Base-by-base conservation (phyloP, 2,113 vertebrate genomes). In the Tetrax tetrax region DNA sequence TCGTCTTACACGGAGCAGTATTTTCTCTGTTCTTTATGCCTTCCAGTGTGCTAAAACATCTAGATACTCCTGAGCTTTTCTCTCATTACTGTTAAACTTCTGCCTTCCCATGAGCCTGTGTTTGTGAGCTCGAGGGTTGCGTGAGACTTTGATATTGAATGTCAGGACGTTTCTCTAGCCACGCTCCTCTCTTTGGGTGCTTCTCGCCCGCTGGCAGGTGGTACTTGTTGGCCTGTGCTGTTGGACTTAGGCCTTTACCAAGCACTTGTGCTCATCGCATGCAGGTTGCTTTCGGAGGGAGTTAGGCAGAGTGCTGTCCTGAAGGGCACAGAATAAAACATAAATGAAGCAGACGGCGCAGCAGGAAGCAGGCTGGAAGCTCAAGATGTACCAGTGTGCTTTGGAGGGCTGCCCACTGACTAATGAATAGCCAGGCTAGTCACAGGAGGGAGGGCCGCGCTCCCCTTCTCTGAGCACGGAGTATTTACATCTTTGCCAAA, bases 401-500 rank as follows among this genome's bases (percentile, higher is more conserved):
- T 50, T 80, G 83, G 83, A 86, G 86, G 14, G 76, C 70, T 96
- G 93, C 56, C 75, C 59, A 17, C 83, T 69, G 71, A 33, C 77
- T 63, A 8, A 41, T 12, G 31, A 60, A 12, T n/a, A 54, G 80
- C 31, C 1, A 0, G 8, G 12, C 2, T 1, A 43, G 27, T 28
- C 50, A 13, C 0, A 1, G 50, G 23, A 83, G 76, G 50, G 56
- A 24, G 35, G 38, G 57, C 45, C 1, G 2, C 54, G 45, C 41
- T 20, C 27, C 33, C 50, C 47, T 54, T 20, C 69, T 54, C 31
- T 33, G 19, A 59, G 45, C 22, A 31, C 17, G 1, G 8, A 24
- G 41, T 8, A 24, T 41, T 77, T 53, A 23, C 63, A 41, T 28
- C 75, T 14, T 29, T 51, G 71, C 68, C 59, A 65, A 27, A 54